Evolutionary conservation across 2,113 vertebrate genomes (phyloP), one percentile per base, ranked within the genome.

Genomic region (Pao palembangensis): DNA sequence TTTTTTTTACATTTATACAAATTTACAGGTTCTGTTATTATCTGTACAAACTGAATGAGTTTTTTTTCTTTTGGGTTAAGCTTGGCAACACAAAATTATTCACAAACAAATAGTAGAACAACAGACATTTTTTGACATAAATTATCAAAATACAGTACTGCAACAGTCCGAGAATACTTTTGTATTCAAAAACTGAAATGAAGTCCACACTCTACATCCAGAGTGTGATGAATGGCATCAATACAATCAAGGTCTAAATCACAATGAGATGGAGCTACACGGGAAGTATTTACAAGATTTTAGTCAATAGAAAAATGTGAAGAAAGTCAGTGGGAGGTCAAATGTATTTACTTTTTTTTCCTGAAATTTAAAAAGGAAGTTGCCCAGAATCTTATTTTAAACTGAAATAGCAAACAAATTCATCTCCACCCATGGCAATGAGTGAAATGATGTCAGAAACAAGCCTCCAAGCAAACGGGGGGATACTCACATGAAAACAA

Each of bases 1-100:
- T 91, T 91, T 78, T 89, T 89, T 94, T 90, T 93, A 95, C 92
- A 94, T 91, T 93, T 96, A 87, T 96, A 97, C 94, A 95, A 93
- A 94, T 92, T 90, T 91, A 93, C 92, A 92, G 90, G 85, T 92
- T 90, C 87, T 92, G 87, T 92, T 81, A 88, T 76, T 83, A 81
- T 88, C 88, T 91, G 91, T 83, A 81, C 88, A 91, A 92, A 90
- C 82, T 92, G 91, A 90, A 91, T 91, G 61, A 91, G 43, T 88
- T 89, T 85, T n/a, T n/a, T 34, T 55, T 50, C 17, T 43, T 89
- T 85, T 46, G 14, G 5, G 15, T 44, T 47, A 16, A 20, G 34
- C 47, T 57, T 31, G 43, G 2, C 91, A 93, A 89, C 92, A 92
- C 92, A n/a, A 93, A 91, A 91, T 91, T 89, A 93, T 91, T 89